Evolutionary conservation across 2,113 vertebrate genomes (phyloP).

Genomic region (Crypturellus undulatus): DNA sequence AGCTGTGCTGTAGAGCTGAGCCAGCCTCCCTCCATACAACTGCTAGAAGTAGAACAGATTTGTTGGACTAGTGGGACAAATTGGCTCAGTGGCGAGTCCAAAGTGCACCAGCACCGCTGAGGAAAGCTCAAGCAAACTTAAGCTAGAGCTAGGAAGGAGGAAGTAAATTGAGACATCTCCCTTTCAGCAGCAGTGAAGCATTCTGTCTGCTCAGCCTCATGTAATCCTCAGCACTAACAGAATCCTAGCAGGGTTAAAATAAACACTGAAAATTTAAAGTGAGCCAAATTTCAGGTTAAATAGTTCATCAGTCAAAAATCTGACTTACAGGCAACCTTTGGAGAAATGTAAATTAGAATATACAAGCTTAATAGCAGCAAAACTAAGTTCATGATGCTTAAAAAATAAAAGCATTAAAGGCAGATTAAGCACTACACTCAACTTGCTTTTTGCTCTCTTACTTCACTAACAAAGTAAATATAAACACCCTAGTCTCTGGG

Average conservation of each 20-base stretch:
- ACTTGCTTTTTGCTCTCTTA: background rate
- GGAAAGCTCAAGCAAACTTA: background rate
- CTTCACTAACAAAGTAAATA: background rate
- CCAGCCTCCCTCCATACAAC: accelerated
- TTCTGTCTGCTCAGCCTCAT: background rate
- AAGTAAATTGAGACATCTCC: background rate
- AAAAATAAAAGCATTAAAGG: background rate
- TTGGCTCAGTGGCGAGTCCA: background rate
- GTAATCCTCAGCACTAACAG: background rate
- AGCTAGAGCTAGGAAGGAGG: background rate
- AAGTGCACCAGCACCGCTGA: background rate
- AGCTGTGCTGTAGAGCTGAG: background rate
- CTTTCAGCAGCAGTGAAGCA: background rate
- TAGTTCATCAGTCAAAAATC: background rate
- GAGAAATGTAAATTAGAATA: background rate
- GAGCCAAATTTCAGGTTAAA: background rate
- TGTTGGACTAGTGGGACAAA: background rate
- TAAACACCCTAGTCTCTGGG: background rate
- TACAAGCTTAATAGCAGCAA: background rate
- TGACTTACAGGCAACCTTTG: background rate
- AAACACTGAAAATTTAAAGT: background rate
- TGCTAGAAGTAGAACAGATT: background rate
- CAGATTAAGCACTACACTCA: background rate
- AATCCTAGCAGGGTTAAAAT: background rate
- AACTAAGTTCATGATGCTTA: background rate